Evolutionary conservation across 1,140 invertebrate genomes (phyloP).

Genomic region (Maniola jurtina): DNA sequence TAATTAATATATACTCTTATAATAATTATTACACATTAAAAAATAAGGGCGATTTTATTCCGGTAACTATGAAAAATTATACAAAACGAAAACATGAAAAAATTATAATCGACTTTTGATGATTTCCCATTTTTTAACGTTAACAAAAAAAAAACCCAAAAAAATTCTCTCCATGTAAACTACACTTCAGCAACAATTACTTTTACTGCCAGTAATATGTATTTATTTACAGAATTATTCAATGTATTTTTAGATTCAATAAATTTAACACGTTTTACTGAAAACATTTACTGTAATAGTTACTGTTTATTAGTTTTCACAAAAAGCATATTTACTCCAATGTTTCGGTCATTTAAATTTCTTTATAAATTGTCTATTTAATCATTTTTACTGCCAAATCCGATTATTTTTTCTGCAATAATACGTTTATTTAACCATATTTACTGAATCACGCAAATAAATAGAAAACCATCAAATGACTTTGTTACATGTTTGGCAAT

Average conservation of each 20-base stretch:
- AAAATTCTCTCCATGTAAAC: not conserved
- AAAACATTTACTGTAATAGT: too few relatives aligned
- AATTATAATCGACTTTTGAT: not conserved
- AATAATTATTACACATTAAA: conserved; percentile 26
- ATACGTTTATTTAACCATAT: not conserved
- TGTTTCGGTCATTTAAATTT: not conserved
- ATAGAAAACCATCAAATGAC: conserved; percentile 9
- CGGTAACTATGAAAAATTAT: conserved; percentile 36
- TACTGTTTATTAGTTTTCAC: too few relatives aligned
- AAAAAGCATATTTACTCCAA: not conserved
- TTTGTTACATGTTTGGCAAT: conserved; percentile 11
- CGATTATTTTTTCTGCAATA: too few relatives aligned
- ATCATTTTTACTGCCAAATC: not conserved
- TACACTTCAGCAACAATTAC: too few relatives aligned
- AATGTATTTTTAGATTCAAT: too few relatives aligned
- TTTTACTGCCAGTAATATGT: too few relatives aligned
- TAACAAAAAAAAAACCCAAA: not conserved
- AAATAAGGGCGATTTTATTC: conserved; percentile 18
- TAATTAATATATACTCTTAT: conserved; percentile 28
- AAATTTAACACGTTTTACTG: too few relatives aligned
- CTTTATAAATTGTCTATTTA: not conserved
- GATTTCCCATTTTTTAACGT: not conserved
- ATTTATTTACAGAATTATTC: too few relatives aligned
- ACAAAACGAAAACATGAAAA: not conserved
- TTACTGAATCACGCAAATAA: not conserved